Evolutionary conservation across 2,113 vertebrate species (phyloP), one percentile per base, ranked within the genome.

Genomic region (Tachysurus vachellii): DNA sequence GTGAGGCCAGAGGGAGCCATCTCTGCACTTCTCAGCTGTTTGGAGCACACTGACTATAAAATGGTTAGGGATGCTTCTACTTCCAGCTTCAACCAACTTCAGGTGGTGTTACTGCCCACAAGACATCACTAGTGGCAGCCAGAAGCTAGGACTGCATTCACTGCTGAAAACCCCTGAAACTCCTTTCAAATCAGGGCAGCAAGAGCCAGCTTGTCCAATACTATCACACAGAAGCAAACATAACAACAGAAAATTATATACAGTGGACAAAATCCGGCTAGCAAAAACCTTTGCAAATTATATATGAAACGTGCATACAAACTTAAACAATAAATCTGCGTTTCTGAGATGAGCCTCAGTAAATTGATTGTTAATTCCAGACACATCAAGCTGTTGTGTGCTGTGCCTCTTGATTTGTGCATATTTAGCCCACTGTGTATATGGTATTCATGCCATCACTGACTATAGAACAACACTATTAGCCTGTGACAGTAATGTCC

Each of bases 371-470:
- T 76, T 76, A 14, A 76, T 76, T 76, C 50, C 44, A 26, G 23
- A 50, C 19, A 76, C 44, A 50, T 71, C 44, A 76, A 76, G 17
- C 8, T 42, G 70, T 26, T 47, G 16, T 73, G 31, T 77, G 44
- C 47, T 77, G 70, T 13, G 3, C 42, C 0, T 28, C 47, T 47
- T 54, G 47, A 77, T 13, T 9, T 47, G 23, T 5, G 3, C 12
- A 23, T 75, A 71, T 42, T 14, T 4, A 42, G 17, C 17, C 8
- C 10, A 50, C 11, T 16, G 75, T 54, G n/a, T 56, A 16, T 77
- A 79, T 31, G n/a, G n/a, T 31, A 79, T 79, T 28, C n/a, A 79
- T 77, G 44, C 26, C 44, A 77, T 79, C 36, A 79, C n/a, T 79
- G 14, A 31, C 13, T 77, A 31, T 13, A 80, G 53, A 80, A 80